Conservation (phyloP, 2,888 invertebrate species). For the Gandaritis pyraliata region DNA sequence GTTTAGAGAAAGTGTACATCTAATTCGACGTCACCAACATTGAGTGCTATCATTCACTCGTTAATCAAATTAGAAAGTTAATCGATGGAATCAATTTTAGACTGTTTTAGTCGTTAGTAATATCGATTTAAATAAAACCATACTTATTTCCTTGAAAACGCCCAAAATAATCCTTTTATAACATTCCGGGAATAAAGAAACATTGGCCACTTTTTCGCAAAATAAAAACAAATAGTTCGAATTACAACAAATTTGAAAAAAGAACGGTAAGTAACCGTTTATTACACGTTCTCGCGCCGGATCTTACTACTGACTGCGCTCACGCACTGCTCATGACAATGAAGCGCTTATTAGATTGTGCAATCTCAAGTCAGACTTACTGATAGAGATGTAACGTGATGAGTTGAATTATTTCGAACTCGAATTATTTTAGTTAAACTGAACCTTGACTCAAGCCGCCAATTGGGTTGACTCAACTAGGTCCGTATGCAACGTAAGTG, state of each 20-base stretch:
- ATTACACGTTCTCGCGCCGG: slow-evolving; percentile 59
- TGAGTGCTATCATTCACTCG: slow-evolving; percentile 50
- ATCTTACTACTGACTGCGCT: slow-evolving; percentile 71
- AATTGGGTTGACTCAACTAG: no score
- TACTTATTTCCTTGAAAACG: background rate
- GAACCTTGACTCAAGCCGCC: no score
- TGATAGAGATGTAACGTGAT: no score
- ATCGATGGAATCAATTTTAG: slow-evolving; percentile 50
- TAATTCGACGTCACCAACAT: slow-evolving; percentile 59
- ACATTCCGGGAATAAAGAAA: background rate
- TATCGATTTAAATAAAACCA: no score
- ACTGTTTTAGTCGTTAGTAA: no score
- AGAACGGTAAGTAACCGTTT: slow-evolving; percentile 13
- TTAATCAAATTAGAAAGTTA: slow-evolving; percentile 74
- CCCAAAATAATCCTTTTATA: background rate
- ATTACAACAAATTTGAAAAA: slow-evolving; percentile 37
- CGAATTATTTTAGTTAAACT: no score
- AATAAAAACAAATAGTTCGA: slow-evolving; percentile 25
- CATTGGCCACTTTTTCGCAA: slow-evolving; percentile 36
- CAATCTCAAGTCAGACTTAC: no score
- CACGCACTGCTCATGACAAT: slow-evolving; percentile 64
- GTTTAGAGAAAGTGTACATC: slow-evolving; percentile 69
- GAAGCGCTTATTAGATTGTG: no score
- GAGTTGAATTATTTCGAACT: no score
- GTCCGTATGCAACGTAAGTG: no score